Evolutionary conservation across 2,113 vertebrate genomes (phyloP).

Genomic region (Ptychochromis oligacanthus): DNA sequence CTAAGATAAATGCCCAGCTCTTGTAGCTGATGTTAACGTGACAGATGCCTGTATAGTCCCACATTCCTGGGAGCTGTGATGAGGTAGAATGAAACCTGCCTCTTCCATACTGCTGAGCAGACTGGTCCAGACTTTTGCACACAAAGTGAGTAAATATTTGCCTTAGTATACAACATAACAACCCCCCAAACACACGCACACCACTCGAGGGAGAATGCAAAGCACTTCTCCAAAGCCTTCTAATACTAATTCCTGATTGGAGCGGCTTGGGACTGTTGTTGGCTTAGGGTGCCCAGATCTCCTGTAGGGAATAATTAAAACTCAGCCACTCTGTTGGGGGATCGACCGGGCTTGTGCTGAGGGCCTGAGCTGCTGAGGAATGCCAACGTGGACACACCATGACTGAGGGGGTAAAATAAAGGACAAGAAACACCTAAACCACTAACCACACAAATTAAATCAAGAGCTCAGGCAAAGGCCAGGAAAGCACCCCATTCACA

Average conservation of each 20-base stretch:
- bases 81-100: slow-evolving; percentile 75
- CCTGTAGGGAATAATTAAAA: slow-evolving; percentile 74
- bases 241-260: slow-evolving; percentile 71
- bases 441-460: slow-evolving; percentile 41
- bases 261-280: slow-evolving; percentile 68
- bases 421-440: slow-evolving; percentile 21
- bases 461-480: slow-evolving; percentile 16
- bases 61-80: slow-evolving; percentile 45
- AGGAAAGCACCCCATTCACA: slow-evolving; percentile 21
- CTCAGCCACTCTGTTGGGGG: slow-evolving; percentile 46
- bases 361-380: slow-evolving; percentile 77
- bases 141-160: slow-evolving; percentile 70
- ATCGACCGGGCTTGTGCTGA: slow-evolving; percentile 52
- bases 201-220: slow-evolving; percentile 60
- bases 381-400: slow-evolving; percentile 65
- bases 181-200: neutral
- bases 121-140: slow-evolving; percentile 52
- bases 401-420: slow-evolving; percentile 26
- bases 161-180: slow-evolving; percentile 48
- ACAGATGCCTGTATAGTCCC: slow-evolving; percentile 27
- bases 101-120: slow-evolving; percentile 51
- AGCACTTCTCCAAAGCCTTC: slow-evolving; percentile 65
- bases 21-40: slow-evolving; percentile 17
- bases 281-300: slow-evolving; percentile 69
- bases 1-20: neutral